phyloP scores from a whole-genome alignment of 2,888 invertebrate genomes.

The Plebejus anna region DNA sequence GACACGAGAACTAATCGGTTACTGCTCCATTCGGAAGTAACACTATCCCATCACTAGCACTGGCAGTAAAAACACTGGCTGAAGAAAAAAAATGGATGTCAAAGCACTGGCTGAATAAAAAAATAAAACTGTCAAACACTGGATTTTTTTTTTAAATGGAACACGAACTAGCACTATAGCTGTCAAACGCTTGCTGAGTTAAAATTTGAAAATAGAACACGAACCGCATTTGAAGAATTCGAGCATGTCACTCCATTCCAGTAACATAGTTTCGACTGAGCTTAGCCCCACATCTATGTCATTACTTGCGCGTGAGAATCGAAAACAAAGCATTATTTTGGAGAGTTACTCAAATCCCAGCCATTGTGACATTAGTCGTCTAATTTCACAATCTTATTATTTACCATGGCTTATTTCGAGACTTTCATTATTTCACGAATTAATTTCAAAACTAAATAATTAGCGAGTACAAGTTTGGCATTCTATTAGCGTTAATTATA shows the following conservation, averaged over 20 bases:
- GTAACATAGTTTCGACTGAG: conserved; percentile 72
- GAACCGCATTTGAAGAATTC: conserved; percentile 68
- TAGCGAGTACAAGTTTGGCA: neutral
- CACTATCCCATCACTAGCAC: conserved; percentile 29
- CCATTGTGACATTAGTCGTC: conserved; percentile 25
- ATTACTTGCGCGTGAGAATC: conserved; percentile 47
- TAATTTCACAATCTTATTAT: conserved; percentile 27
- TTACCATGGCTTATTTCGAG: conserved; percentile 8
- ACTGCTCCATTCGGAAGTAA: conserved; percentile 43
- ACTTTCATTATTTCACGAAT: conserved; percentile 7
- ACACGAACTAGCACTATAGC: neutral
- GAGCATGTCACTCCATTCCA: conserved; percentile 76
- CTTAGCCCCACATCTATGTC: conserved; percentile 50
- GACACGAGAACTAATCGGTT: conserved; percentile 46
- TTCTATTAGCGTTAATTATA: conserved; percentile 1
- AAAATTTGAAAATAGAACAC: conserved; percentile 49
- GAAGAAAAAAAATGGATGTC: neutral
- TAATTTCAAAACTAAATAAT: conserved; percentile 5
- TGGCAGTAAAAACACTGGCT: neutral
- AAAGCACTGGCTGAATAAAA: no score
- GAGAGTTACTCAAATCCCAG: conserved; percentile 27
- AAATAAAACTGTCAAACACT: no score
- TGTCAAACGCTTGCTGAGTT: conserved; percentile 36
- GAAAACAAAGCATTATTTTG: conserved; percentile 29
- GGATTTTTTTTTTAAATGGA: no score